Percentiles rank a stretch among this genome's conserved stretches.
phyloP scores from a whole-genome alignment of 2,113 vertebrate genomes.

The Protomyctophum bolini region DNA sequence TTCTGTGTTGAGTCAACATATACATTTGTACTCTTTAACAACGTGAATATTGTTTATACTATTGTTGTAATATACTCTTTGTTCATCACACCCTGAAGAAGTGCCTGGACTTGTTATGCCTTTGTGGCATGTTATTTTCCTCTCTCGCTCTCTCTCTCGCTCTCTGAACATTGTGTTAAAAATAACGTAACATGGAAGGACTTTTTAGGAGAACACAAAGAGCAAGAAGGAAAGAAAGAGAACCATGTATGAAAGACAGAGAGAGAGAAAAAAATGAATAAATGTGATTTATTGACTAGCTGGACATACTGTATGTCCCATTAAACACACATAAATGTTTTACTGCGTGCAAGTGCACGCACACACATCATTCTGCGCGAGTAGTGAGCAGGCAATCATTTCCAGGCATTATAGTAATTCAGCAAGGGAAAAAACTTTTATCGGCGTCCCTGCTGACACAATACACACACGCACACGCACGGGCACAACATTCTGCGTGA shows the following conservation, averaged over 20 bases:
- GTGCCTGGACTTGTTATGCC: no score
- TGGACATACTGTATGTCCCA: constrained; percentile 21
- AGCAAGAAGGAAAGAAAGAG: no score
- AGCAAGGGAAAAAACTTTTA: constrained; percentile 10
- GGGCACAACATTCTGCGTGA: not conserved
- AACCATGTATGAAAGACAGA: not conserved
- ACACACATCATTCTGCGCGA: not conserved
- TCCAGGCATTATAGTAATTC: constrained; percentile 1
- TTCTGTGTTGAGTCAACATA: no score
- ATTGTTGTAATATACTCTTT: no score
- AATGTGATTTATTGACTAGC: constrained; percentile 30
- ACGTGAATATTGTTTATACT: no score
- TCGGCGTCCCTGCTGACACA: constrained; percentile 22
- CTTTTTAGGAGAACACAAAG: no score
- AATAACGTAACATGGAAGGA: no score
- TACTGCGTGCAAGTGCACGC: not conserved
- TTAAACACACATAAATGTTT: not conserved
- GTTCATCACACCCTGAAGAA: no score
- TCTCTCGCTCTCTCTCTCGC: no score
- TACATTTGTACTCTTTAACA: no score
- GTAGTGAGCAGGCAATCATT: constrained; percentile 23
- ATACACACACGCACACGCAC: constrained; percentile 6
- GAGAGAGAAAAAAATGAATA: constrained; percentile 37
- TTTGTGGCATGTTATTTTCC: no score
- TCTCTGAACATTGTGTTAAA: no score